These are phyloP conservation scores for Noturus placidus DNA, from an alignment of 2,113 vertebrate genomes.

Conservation along the genomic window DNA sequence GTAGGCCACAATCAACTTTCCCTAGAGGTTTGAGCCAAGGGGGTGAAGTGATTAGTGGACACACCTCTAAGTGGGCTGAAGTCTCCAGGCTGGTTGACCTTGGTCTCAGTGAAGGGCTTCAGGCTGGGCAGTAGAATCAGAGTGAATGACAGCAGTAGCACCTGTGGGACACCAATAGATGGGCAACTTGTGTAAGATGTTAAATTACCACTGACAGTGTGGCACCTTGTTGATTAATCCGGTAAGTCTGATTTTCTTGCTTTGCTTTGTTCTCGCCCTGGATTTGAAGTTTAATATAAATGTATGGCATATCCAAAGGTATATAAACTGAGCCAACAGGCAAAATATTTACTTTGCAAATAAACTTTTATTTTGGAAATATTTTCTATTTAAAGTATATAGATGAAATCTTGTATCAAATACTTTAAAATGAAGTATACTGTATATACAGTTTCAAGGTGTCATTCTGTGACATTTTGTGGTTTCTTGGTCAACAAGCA, in stretches of 20 bases:
- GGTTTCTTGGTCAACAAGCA: not conserved
- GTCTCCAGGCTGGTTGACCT: constrained; percentile 77
- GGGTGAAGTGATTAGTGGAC: constrained; percentile 49
- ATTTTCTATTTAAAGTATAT: not conserved
- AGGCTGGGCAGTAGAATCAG: constrained; percentile 90
- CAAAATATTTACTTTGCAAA: not conserved
- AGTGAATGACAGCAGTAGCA: constrained; percentile 87
- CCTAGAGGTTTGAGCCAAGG: not conserved
- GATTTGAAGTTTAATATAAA: not conserved
- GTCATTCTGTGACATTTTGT: not conserved
- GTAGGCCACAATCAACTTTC: constrained; percentile 4
- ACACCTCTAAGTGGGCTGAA: constrained; percentile 85
- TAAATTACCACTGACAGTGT: not conserved
- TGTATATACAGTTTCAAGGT: not conserved
- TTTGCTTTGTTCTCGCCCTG: not conserved
- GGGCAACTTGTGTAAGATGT: not conserved
- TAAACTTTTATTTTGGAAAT: not conserved
- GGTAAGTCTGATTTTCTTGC: not conserved
- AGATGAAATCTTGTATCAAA: not conserved
- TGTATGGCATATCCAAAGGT: not conserved
- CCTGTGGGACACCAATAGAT: constrained; percentile 68
- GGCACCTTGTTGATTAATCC: not conserved
- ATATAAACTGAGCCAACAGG: not conserved
- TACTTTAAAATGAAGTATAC: not conserved
- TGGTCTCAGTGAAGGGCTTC: constrained; percentile 79